phyloP scores from a whole-genome alignment of 2,113 vertebrate species.

The Natator depressus region DNA sequence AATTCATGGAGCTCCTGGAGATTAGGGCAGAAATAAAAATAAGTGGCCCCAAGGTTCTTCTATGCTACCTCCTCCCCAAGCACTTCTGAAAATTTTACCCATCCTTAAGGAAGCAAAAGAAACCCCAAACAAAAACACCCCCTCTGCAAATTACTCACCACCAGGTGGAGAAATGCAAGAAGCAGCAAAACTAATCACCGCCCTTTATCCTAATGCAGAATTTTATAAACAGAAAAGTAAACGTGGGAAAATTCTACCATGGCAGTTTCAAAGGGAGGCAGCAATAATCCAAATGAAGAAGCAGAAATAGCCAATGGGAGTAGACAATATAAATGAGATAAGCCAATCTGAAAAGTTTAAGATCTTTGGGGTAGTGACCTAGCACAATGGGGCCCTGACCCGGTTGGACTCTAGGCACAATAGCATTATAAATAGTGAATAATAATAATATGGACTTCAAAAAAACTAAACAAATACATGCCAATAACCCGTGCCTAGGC shows the following conservation, averaged over 20 bases:
- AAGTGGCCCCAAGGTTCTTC: background rate
- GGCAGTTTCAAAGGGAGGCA: background rate
- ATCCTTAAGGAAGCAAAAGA: background rate
- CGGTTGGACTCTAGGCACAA: too few species aligned
- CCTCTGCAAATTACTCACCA: background rate
- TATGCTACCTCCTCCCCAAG: background rate
- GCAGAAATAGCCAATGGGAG: background rate
- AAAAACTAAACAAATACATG: background rate
- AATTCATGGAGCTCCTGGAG: background rate
- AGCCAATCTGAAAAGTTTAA: accelerated
- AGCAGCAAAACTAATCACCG: background rate
- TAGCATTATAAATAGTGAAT: background rate
- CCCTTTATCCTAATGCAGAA: background rate
- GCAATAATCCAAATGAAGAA: background rate
- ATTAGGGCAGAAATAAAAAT: background rate
- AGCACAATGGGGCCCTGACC: background rate
- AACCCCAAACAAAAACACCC: background rate
- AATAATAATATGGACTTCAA: background rate
- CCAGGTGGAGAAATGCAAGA: accelerated
- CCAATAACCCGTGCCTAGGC: background rate
- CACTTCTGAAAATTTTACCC: background rate
- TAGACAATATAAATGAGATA: background rate
- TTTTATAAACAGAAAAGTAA: background rate
- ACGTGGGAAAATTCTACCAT: background rate
- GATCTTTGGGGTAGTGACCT: background rate